phyloP scores from a whole-genome alignment of 2,113 vertebrate genomes.

The Rhegmatorhina hoffmannsi region DNA sequence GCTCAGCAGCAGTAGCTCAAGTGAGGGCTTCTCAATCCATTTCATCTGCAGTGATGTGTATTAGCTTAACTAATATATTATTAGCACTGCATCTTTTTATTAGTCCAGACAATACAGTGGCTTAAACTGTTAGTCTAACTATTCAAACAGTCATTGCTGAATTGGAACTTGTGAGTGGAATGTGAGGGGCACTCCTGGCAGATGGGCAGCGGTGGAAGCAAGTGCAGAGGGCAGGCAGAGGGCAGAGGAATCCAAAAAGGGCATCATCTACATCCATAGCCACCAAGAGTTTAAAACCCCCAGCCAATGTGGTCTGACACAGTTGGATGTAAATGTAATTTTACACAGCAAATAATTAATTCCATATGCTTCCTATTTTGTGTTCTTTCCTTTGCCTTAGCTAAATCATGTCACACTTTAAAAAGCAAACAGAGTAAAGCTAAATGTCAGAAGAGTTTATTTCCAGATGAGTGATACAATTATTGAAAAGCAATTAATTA shows the following conservation, averaged over 20 bases:
- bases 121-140: not conserved
- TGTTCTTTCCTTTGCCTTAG: not conserved
- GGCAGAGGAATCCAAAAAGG: not conserved
- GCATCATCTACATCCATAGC: not conserved
- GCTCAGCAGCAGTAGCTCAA: not conserved
- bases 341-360: conserved; percentile 20
- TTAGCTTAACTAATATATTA: not conserved
- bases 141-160: not conserved
- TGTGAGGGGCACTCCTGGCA: not conserved
- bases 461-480: conserved; percentile 38
- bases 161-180: not conserved
- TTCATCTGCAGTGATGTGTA: not conserved
- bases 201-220: not conserved
- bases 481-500: conserved; percentile 47
- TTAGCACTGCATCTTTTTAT: not conserved
- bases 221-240: not conserved
- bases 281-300: not conserved
- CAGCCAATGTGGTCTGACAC: not conserved
- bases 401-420: not conserved
- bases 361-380: not conserved
- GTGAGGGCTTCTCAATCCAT: not conserved
- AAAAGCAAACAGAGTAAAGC: not conserved
- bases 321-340: not conserved
- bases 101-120: accelerated
- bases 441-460: conserved; percentile 34